phyloP scores from a whole-genome alignment of 2,797 vertebrate genomes.

The Semotilus atromaculatus region DNA sequence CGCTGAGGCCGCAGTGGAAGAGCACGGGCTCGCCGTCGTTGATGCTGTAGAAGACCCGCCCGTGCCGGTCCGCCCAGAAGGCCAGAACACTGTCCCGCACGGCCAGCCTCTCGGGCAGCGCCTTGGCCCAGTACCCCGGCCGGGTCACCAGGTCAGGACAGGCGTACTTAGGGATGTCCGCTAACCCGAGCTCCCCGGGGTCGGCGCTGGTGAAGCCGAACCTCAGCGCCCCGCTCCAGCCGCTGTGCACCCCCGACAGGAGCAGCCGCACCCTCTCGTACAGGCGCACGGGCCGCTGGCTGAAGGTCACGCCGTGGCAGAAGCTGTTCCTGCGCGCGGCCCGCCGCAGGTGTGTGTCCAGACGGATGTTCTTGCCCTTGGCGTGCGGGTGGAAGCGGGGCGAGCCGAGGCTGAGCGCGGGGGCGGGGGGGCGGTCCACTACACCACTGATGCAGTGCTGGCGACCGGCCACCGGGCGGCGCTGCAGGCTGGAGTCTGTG shows the following conservation, averaged over 20 bases:
- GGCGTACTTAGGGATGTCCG: conserved; percentile 97
- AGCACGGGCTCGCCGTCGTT: conserved; percentile 94
- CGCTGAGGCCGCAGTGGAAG: conserved; percentile 96
- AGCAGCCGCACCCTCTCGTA: conserved; percentile 96
- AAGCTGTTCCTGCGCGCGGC: conserved; percentile 97
- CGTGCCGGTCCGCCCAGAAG: conserved; percentile 97
- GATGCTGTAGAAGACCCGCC: conserved; percentile 96
- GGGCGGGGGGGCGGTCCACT: conserved; percentile 81
- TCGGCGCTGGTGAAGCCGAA: conserved; percentile 97
- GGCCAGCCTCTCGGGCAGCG: conserved; percentile 94
- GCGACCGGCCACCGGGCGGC: conserved; percentile 85
- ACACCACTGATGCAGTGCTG: conserved; percentile 87
- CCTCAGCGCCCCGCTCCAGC: conserved; percentile 96
- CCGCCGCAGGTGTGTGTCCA: conserved; percentile 91
- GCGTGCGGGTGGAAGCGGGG: conserved; percentile 94
- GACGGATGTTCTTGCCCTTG: conserved; percentile 96
- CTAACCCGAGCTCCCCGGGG: conserved; percentile 86
- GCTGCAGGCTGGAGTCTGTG: conserved; percentile 87
- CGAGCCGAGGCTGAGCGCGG: conserved; percentile 80
- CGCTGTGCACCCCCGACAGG: conserved; percentile 89
- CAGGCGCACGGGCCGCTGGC: conserved; percentile 91
- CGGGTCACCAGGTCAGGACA: conserved; percentile 96
- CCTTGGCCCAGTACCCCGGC: conserved; percentile 98
- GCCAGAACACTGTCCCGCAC: conserved; percentile 91
- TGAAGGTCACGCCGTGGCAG: conserved; percentile 97